Conservation (phyloP, 1,140 invertebrate genomes). For the Thaumatotibia leucotreta region DNA sequence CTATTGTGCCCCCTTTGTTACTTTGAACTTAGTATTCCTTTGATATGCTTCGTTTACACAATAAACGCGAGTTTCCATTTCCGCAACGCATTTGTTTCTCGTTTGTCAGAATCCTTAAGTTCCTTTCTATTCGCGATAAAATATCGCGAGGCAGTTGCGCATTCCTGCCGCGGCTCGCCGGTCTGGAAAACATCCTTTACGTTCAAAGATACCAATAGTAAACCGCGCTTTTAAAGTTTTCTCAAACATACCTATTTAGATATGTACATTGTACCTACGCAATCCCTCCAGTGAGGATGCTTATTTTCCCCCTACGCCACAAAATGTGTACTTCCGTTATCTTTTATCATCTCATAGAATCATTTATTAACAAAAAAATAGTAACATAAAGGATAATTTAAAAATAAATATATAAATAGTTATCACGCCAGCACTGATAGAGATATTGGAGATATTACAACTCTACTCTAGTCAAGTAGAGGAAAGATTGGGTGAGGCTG, state of each 20-base stretch:
- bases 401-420: too few species aligned
- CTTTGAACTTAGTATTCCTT: conserved; percentile 51
- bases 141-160: conserved; percentile 61
- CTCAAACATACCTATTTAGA: background rate
- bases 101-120: conserved; percentile 64
- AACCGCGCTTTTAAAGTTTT: background rate
- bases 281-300: background rate
- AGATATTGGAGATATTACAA: too few species aligned
- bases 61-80: conserved; percentile 66
- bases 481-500: too few species aligned
- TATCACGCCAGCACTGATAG: too few species aligned
- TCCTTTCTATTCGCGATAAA: conserved; percentile 64
- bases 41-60: conserved; percentile 55
- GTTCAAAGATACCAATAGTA: conserved; percentile 17
- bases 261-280: too few species aligned
- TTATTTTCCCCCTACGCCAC: background rate
- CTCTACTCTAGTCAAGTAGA: too few species aligned
- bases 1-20: conserved; percentile 52
- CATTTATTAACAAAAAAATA: too few species aligned
- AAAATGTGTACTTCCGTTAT: background rate
- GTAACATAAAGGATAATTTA: too few species aligned
- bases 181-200: conserved; percentile 62
- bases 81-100: conserved; percentile 62
- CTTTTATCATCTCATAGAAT: too few species aligned
- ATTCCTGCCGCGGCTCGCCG: conserved; percentile 57